Conservation (phyloP, 2,113 vertebrate genomes). For the Periophthalmus modestus region DNA sequence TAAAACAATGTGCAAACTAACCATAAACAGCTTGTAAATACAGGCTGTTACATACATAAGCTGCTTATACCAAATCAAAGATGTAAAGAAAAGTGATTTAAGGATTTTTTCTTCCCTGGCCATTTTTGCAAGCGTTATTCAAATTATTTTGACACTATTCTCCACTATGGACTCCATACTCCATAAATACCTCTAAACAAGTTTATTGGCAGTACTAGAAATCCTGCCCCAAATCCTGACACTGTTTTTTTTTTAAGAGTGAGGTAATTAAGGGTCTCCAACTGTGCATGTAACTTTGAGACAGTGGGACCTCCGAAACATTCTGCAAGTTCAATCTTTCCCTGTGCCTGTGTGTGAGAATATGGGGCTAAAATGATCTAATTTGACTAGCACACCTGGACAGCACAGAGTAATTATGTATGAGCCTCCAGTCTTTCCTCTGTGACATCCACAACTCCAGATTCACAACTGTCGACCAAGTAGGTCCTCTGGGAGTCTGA, state of each 20-base stretch:
- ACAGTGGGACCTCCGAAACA: background rate
- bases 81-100: too few relatives aligned
- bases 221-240: background rate
- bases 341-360: background rate
- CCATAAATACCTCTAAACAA: background rate
- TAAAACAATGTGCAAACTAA: too few relatives aligned
- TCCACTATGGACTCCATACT: too few relatives aligned
- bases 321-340: background rate
- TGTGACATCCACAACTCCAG: constrained; percentile 29
- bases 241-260: background rate
- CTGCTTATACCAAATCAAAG: too few relatives aligned
- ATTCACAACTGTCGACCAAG: constrained; percentile 38
- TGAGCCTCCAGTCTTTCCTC: constrained; percentile 22
- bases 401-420: constrained; percentile 25
- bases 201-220: background rate
- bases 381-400: constrained; percentile 15
- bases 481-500: constrained; percentile 29
- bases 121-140: too few relatives aligned
- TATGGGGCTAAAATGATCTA: constrained; percentile 4
- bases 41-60: too few relatives aligned
- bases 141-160: too few relatives aligned
- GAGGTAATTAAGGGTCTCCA: background rate
- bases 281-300: background rate
- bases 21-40: too few relatives aligned
- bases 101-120: too few relatives aligned